A percentile compares a stretch with the other conserved stretches of the same genome.
Conservation (phyloP, 2,797 vertebrate species). For the Eptatretus atami region DNA sequence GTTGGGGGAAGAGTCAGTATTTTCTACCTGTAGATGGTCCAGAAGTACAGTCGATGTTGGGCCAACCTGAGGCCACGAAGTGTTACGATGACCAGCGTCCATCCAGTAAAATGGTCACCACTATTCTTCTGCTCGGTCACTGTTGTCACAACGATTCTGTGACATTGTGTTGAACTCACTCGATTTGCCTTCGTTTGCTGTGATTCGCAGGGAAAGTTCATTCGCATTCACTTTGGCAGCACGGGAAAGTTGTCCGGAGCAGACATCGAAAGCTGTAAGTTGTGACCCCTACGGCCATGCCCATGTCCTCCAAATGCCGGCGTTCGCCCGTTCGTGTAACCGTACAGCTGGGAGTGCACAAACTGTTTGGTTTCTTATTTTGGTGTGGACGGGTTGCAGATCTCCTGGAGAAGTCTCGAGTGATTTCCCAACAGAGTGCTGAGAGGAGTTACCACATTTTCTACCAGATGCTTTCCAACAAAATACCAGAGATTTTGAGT, state of each 20-base stretch:
- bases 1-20: too few relatives aligned
- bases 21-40: too few relatives aligned
- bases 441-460: slow-evolving; percentile 22
- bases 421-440: slow-evolving; percentile 20
- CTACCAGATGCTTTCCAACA: slow-evolving; percentile 24
- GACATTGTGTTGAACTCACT: background rate
- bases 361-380: background rate
- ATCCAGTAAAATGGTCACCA: too few relatives aligned
- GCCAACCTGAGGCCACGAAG: too few relatives aligned
- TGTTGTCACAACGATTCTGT: too few relatives aligned
- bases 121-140: too few relatives aligned
- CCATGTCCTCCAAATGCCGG: background rate
- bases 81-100: too few relatives aligned
- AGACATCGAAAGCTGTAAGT: slow-evolving; percentile 22
- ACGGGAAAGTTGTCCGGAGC: slow-evolving; percentile 21
- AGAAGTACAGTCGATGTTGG: too few relatives aligned
- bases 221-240: slow-evolving; percentile 24
- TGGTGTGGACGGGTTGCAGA: slow-evolving; percentile 10
- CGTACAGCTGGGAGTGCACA: background rate
- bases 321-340: background rate
- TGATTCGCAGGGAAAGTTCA: slow-evolving; percentile 23
- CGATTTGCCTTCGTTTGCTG: slow-evolving; percentile 7
- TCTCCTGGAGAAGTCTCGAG: slow-evolving; percentile 20
- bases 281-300: slow-evolving; percentile 5
- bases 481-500: slow-evolving; percentile 19